Evolutionary conservation across 53 echinoderm and acorn worm genomes (phyloP), one percentile per base, ranked within the genome.

Genomic region (Holothuria leucospilota): DNA sequence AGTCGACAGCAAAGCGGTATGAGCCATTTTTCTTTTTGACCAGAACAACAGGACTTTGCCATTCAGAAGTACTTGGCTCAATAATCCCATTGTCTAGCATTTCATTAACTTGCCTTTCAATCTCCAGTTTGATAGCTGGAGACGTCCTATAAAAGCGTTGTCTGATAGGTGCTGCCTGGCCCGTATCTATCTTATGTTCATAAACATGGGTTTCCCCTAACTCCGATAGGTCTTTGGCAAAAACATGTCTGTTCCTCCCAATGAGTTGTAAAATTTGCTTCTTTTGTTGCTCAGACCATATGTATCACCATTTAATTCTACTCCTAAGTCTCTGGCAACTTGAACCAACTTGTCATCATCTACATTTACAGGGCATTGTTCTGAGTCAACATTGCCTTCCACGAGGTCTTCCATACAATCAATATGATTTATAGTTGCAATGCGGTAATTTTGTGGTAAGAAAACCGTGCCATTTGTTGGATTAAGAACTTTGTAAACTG

Each of bases 111-210:
- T 63, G 64, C 21, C 30, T 61, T 42, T 82, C 82, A 82, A 82
- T 82, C 85, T 91, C 85, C 49, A 62, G 13, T 46, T 85, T 91
- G 75, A 75, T 51, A 21, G 34, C 85, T 39, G 91, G 90, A 6
- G 90, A 86, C 23, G 82, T 90, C 18, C 90, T 65, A 60, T 90
- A 90, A 62, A 86, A 90, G 23, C 73, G 60, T 59, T 86, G 90
- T 34, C 60, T 74, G 21, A 86, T 26, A 1, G 90, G 86, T 69
- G 78, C 20, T 40, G 90, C 86, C 29, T 90, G 62, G 26, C 90
- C 86, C 39, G 86, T 90, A 38, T 90, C 90, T 8, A 86, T 80
- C 23, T 29, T 21, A 51, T 86, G 72, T 18, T 71, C 27, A 26
- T 86, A 78, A 20, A 86, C 29, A 66, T 86, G 25, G 1, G 86